phyloP scores from a whole-genome alignment of 1,140 invertebrate species.

The Drosophila hydei region DNA sequence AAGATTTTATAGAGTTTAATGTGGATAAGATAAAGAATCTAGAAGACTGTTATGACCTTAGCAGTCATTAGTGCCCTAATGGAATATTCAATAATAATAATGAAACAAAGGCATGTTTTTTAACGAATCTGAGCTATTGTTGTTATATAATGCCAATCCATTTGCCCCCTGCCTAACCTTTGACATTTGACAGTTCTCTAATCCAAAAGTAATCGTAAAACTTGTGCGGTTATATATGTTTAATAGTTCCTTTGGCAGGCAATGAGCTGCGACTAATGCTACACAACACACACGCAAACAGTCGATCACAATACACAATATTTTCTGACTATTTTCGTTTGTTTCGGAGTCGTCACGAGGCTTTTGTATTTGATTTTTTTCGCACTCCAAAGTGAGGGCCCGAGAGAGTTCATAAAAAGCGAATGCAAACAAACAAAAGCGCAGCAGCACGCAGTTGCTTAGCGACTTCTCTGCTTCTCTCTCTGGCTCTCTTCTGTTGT shows the following conservation, averaged over 20 bases:
- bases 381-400: conserved; percentile 26
- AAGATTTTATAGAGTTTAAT: no score
- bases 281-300: conserved; percentile 21
- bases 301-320: not conserved
- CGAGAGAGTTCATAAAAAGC: conserved; percentile 16
- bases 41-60: no score
- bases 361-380: conserved; percentile 45
- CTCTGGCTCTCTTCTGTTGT: conserved; percentile 31
- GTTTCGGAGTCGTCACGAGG: conserved; percentile 13
- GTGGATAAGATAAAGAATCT: no score
- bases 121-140: not conserved
- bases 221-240: conserved; percentile 16
- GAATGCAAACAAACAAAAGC: conserved; percentile 71
- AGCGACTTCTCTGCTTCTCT: not conserved
- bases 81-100: not conserved
- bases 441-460: conserved; percentile 46
- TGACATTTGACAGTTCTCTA: conserved; percentile 38
- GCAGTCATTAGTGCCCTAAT: no score
- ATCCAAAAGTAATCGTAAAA: conserved; percentile 19
- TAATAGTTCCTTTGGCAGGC: conserved; percentile 26
- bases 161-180: conserved; percentile 3
- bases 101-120: not conserved
- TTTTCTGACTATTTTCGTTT: conserved; percentile 23
- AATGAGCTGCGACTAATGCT: conserved; percentile 51
- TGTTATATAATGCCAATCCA: not conserved